Percentiles rank a stretch among this genome's conserved stretches.
phyloP scores from a whole-genome alignment of 2,797 vertebrate species.

The Siniperca undulata region DNA sequence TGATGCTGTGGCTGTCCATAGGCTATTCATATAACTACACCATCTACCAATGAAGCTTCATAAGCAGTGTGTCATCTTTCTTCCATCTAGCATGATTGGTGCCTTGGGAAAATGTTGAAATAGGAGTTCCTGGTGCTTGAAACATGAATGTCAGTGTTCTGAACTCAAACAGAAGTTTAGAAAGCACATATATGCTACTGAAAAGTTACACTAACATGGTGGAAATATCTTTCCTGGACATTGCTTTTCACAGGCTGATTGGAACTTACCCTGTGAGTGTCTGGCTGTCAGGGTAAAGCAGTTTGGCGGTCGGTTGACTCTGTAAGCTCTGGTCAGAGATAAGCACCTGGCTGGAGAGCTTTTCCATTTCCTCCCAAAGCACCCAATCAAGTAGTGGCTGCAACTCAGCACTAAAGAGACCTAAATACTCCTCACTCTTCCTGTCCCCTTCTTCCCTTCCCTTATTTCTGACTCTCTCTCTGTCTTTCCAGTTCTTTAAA shows the following conservation, averaged over 20 bases:
- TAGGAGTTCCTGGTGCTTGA: slow-evolving; percentile 18
- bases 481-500: slow-evolving; percentile 47
- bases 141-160: slow-evolving; percentile 29
- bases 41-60: slow-evolving; percentile 10
- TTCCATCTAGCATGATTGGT: neutral
- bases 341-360: slow-evolving; percentile 84
- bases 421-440: slow-evolving; percentile 72
- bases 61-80: slow-evolving; percentile 3
- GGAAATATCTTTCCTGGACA: slow-evolving; percentile 68
- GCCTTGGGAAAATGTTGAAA: slow-evolving; percentile 31
- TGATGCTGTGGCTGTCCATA: neutral
- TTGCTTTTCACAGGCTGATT: slow-evolving; percentile 70
- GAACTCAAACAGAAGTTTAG: slow-evolving; percentile 50
- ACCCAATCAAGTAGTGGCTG: slow-evolving; percentile 77
- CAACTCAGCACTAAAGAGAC: slow-evolving; percentile 77
- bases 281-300: slow-evolving; percentile 69
- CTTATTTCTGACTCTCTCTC: slow-evolving; percentile 39
- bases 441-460: slow-evolving; percentile 30
- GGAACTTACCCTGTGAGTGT: slow-evolving; percentile 67
- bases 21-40: slow-evolving; percentile 15
- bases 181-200: slow-evolving; percentile 44
- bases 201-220: slow-evolving; percentile 62
- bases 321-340: slow-evolving; percentile 82
- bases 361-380: slow-evolving; percentile 81
- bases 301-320: slow-evolving; percentile 74